Evolutionary conservation across 92 coral and sea anemone species (phyloP).

Genomic region (Plumapathes pennacea): DNA sequence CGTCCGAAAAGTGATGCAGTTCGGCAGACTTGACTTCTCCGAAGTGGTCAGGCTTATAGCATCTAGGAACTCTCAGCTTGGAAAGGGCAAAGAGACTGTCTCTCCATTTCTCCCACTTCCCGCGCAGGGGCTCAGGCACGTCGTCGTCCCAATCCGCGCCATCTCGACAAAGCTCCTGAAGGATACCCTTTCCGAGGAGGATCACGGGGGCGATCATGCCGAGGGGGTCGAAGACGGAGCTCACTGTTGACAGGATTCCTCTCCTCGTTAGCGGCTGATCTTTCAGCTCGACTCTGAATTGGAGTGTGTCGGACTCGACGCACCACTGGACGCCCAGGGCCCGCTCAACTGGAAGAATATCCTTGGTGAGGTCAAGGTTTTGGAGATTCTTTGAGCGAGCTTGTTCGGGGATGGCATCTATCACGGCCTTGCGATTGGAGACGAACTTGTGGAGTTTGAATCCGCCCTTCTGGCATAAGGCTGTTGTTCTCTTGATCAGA

Average conservation of each 20-base stretch:
- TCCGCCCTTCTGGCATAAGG: too few species aligned
- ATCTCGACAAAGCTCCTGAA: conserved; percentile 4
- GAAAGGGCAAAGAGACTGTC: neutral
- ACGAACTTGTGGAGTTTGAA: too few species aligned
- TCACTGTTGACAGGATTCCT: conserved; percentile 16
- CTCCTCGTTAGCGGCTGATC: too few species aligned
- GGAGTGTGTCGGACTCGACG: conserved; percentile 19
- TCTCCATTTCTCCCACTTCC: too few species aligned
- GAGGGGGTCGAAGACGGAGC: conserved; percentile 10
- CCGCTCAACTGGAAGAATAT: too few species aligned
- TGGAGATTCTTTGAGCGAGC: too few species aligned
- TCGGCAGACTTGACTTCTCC: conserved; percentile 5
- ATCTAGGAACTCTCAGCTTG: conserved; percentile 8
- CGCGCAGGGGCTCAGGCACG: conserved; percentile 14
- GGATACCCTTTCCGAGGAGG: neutral
- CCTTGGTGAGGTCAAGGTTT: too few species aligned
- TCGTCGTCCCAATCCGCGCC: conserved; percentile 16
- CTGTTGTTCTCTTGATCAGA: too few species aligned
- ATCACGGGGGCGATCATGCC: neutral
- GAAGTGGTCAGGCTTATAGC: conserved; percentile 19
- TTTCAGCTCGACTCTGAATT: conserved; percentile 12
- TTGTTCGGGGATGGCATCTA: too few species aligned
- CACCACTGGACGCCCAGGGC: conserved; percentile 25
- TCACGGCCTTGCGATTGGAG: too few species aligned
- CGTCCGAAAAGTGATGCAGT: conserved; percentile 19